Conservation (phyloP, 2,888 invertebrate species). For the Plusia festucae region DNA sequence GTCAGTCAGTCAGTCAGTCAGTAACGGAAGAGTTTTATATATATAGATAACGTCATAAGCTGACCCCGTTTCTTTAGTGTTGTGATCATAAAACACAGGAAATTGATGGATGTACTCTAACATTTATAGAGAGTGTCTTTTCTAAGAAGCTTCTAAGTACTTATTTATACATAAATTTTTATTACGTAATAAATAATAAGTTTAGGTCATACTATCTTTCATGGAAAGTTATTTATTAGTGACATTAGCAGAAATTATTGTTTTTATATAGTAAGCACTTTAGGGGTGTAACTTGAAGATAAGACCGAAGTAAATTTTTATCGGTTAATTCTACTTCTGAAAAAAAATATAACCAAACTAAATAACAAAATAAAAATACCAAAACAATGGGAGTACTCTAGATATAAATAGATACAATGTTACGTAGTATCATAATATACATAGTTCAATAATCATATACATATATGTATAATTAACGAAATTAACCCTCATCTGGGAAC, state of each 20-base stretch:
- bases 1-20: no score
- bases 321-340: no score
- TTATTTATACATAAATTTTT: conserved; percentile 29
- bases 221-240: conserved; percentile 2
- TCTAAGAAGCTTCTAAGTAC: conserved; percentile 27
- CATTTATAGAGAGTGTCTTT: conserved; percentile 51
- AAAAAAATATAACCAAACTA: no score
- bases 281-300: not conserved
- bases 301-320: no score
- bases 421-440: no score
- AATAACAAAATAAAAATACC: no score
- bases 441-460: no score
- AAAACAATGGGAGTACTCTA: no score
- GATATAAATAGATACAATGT: no score
- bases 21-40: no score
- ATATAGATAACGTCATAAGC: conserved; percentile 59
- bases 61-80: conserved; percentile 72
- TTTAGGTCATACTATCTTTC: not conserved
- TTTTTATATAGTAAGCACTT: conserved; percentile 1
- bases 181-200: conserved; percentile 9
- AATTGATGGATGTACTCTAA: conserved; percentile 59
- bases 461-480: no score
- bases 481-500: not conserved
- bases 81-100: conserved; percentile 69
- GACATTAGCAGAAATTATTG: not conserved